Evolutionary conservation across 1,140 invertebrate genomes (phyloP).

Genomic region (Bombus picipes): DNA sequence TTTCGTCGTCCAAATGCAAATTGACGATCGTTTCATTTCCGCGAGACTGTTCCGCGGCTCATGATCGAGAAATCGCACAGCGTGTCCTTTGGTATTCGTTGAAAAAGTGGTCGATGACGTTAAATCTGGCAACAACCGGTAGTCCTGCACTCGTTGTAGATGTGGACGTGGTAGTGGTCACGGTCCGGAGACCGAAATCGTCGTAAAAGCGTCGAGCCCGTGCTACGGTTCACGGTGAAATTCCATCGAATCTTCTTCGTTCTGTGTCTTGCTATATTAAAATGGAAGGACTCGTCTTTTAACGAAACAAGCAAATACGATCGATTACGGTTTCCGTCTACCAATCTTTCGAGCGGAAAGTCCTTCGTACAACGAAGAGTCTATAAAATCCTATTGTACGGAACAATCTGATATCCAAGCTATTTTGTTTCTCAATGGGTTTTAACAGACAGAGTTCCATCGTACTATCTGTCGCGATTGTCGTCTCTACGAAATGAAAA

Average conservation of each 20-base stretch:
- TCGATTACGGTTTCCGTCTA: neutral
- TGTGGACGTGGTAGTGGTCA: too few relatives aligned
- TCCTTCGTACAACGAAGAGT: neutral
- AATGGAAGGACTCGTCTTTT: neutral
- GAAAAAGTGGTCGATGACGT: neutral
- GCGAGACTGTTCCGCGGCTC: neutral
- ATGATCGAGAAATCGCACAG: neutral
- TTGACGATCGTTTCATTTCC: conserved; percentile 21
- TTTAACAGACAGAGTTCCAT: neutral
- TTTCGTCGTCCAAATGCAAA: conserved; percentile 30
- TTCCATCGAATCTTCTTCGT: neutral
- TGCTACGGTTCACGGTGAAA: neutral
- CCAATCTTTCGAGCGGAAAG: neutral
- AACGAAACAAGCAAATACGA: neutral
- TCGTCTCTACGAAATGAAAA: neutral
- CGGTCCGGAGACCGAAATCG: neutral
- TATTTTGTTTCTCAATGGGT: neutral
- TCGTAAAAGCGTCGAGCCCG: neutral
- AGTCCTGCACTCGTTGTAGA: neutral
- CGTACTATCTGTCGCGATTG: neutral
- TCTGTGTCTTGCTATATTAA: neutral
- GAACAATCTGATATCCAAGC: neutral
- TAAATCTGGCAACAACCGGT: too few relatives aligned
- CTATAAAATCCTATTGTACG: neutral
- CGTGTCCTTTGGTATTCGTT: conserved; percentile 1